phyloP scores from a whole-genome alignment of 2,797 vertebrate species.

The Coluber constrictor region DNA sequence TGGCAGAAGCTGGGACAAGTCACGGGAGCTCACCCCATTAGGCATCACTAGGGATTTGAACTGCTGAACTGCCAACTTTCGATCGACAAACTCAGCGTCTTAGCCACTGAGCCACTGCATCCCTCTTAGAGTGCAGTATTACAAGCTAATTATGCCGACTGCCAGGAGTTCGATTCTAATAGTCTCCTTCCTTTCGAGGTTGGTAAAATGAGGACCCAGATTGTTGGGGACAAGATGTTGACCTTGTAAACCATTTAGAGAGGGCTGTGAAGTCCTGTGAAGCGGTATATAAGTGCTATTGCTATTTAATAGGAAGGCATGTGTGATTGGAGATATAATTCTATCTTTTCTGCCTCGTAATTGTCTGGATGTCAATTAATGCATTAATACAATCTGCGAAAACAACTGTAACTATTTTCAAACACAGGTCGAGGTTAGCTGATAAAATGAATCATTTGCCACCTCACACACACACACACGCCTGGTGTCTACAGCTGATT shows the following conservation, averaged over 20 bases:
- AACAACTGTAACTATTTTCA: slow-evolving; percentile 49
- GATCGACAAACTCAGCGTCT: too few relatives aligned
- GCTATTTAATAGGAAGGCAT: neutral
- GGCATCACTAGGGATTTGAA: too few relatives aligned
- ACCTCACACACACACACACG: slow-evolving; percentile 9
- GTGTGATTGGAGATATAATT: neutral
- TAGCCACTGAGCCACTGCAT: too few relatives aligned
- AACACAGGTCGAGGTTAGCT: slow-evolving; percentile 59
- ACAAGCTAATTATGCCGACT: too few relatives aligned
- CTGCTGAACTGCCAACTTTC: too few relatives aligned
- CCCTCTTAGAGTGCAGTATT: too few relatives aligned
- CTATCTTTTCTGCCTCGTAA: neutral
- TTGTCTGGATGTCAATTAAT: slow-evolving; percentile 39
- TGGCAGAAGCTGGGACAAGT: too few relatives aligned
- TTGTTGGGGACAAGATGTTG: neutral
- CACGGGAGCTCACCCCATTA: too few relatives aligned
- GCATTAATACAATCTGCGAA: slow-evolving; percentile 40
- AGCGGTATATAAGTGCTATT: neutral
- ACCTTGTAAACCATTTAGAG: neutral
- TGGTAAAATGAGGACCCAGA: neutral
- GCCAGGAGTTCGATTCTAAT: neutral
- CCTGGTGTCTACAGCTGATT: slow-evolving; percentile 70
- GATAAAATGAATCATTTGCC: slow-evolving; percentile 55
- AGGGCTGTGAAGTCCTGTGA: neutral
- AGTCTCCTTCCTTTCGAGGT: neutral